A percentile compares a stretch with the other conserved stretches of the same genome.
Evolutionary conservation across 2,113 vertebrate species (phyloP).

Genomic region (Callipepla californica): DNA sequence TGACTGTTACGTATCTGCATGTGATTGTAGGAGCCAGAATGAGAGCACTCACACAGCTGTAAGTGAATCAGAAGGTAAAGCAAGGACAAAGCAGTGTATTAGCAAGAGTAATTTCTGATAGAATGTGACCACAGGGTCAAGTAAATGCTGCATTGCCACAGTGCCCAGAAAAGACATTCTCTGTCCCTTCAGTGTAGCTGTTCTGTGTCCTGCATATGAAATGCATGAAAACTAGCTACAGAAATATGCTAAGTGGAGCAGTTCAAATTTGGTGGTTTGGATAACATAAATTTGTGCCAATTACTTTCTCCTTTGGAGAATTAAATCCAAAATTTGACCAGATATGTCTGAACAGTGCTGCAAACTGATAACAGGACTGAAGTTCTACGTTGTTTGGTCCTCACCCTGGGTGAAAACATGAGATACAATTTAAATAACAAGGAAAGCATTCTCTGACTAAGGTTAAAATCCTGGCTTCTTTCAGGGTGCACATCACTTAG

Average conservation of each 20-base stretch:
- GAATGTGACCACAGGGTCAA: neutral
- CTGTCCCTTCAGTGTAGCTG: neutral
- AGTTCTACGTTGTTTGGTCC: neutral
- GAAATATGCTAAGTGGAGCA: neutral
- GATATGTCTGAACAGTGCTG: neutral
- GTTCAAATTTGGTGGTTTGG: neutral
- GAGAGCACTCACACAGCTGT: slow-evolving; percentile 28
- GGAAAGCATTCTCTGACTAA: neutral
- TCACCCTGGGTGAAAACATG: neutral
- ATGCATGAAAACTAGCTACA: neutral
- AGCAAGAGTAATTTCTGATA: slow-evolving; percentile 22
- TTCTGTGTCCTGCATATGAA: neutral
- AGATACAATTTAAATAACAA: neutral
- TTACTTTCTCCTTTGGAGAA: neutral
- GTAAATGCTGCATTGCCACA: neutral
- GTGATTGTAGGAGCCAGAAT: neutral
- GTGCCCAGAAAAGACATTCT: neutral
- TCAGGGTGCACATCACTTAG: neutral
- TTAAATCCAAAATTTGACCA: neutral
- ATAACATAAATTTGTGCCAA: neutral
- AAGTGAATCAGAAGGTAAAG: slow-evolving; percentile 30
- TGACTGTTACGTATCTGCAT: neutral
- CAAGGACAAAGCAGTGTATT: slow-evolving; percentile 21
- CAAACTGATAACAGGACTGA: neutral
- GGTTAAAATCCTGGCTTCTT: neutral